These are phyloP conservation scores for Drosophila aldrichi DNA, from an alignment of 2,888 invertebrate genomes.

Conservation along the genomic window DNA sequence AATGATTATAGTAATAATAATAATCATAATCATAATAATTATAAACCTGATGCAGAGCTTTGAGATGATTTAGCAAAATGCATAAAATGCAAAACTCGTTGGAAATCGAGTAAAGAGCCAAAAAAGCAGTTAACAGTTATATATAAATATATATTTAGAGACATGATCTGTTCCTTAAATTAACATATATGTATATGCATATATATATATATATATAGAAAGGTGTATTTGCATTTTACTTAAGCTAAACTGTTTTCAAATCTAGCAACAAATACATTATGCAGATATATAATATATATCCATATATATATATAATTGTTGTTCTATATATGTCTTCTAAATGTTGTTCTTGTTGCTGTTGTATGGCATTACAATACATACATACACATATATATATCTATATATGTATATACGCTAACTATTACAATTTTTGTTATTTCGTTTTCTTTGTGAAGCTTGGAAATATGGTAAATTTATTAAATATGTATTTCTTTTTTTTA, in stretches of 20 bases:
- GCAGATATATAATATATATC: not conserved
- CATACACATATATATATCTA: not conserved
- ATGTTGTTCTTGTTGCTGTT: conserved; percentile 18
- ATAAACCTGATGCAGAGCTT: conserved; percentile 56
- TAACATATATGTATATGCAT: conserved; percentile 27
- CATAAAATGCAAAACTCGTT: conserved; percentile 49
- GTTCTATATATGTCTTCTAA: conserved; percentile 5
- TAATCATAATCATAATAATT: conserved; percentile 28
- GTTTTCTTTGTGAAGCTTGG: conserved; percentile 24
- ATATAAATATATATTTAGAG: conserved; percentile 20
- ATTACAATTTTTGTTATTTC: not conserved
- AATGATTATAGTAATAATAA: conserved; percentile 26
- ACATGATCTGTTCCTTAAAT: conserved; percentile 38
- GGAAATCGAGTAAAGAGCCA: conserved; percentile 46
- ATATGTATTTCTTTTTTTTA: conserved; percentile 4
- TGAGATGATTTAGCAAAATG: conserved; percentile 53
- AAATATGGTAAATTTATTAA: conserved; percentile 8
- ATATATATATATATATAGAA: not conserved
- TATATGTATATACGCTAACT: conserved; percentile 10
- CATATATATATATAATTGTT: conserved; percentile 5
- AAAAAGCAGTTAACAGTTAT: conserved; percentile 37
- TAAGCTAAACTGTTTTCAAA: conserved; percentile 5
- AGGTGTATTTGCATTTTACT: conserved; percentile 1
- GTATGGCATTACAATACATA: conserved; percentile 41
- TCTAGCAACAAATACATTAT: conserved; percentile 20